Evolutionary conservation across 2,888 invertebrate species (phyloP).

Genomic region (Salticus scenicus): DNA sequence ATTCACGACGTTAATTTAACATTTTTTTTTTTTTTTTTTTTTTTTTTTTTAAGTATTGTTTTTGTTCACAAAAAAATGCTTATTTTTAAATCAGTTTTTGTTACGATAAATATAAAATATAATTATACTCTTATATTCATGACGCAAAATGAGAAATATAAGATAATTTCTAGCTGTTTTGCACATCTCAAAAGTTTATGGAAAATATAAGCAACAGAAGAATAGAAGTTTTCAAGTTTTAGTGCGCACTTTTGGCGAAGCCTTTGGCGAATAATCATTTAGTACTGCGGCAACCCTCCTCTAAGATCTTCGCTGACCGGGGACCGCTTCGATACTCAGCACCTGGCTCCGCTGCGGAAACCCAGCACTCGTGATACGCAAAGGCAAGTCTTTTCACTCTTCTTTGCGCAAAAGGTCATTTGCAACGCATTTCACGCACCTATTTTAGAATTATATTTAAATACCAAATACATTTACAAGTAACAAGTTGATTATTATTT

Average conservation of each 20-base stretch:
- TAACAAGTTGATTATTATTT: neutral
- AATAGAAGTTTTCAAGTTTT: constrained; percentile 10
- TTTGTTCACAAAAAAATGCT: too few species aligned
- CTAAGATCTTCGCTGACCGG: constrained; percentile 28
- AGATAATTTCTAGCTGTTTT: too few species aligned
- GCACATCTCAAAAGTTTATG: neutral
- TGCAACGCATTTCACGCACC: constrained; percentile 12
- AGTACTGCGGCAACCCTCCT: constrained; percentile 32
- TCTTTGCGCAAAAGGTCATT: constrained; percentile 52
- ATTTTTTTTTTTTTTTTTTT: too few species aligned
- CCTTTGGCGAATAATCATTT: neutral
- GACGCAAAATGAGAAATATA: too few species aligned
- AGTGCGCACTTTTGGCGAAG: constrained; percentile 46
- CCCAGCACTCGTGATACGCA: constrained; percentile 7
- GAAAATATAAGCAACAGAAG: neutral
- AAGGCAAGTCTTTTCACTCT: constrained; percentile 58
- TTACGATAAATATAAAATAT: too few species aligned
- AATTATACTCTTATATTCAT: too few species aligned
- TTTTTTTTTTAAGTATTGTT: too few species aligned
- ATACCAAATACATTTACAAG: neutral
- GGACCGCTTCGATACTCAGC: constrained; percentile 35
- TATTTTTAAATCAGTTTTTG: too few species aligned
- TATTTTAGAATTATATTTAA: neutral
- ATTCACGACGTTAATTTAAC: too few species aligned
- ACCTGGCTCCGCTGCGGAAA: constrained; percentile 35